phyloP scores from a whole-genome alignment of 2,797 vertebrate species.

The Galaxias olidus region DNA sequence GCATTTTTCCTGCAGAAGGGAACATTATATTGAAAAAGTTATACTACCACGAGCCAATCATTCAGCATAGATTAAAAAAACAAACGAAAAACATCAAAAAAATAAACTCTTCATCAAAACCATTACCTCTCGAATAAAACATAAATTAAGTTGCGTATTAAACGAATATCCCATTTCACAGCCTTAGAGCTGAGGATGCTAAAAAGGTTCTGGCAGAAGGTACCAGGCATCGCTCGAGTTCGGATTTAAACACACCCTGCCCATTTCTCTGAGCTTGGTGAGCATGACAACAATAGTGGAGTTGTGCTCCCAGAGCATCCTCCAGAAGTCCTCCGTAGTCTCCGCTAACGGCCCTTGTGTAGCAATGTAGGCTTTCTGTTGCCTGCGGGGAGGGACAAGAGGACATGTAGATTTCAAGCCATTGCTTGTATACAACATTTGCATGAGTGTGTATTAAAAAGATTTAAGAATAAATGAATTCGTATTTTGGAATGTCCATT shows the following conservation, averaged over 20 bases:
- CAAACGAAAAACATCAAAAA: no score
- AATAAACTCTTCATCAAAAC: no score
- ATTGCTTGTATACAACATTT: not conserved
- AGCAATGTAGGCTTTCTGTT: constrained; percentile 98
- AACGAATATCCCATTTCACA: no score
- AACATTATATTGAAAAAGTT: constrained; percentile 32
- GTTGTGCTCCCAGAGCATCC: constrained; percentile 99
- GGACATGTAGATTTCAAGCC: not conserved
- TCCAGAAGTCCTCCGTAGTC: constrained; percentile 99
- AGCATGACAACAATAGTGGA: constrained; percentile 99
- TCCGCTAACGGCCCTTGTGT: constrained; percentile 98
- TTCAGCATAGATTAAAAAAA: no score
- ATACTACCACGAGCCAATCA: constrained; percentile 26
- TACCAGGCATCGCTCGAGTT: no score
- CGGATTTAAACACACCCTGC: constrained; percentile 78
- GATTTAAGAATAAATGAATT: no score
- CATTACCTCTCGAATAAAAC: no score
- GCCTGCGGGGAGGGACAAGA: constrained; percentile 63
- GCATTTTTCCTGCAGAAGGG: constrained; percentile 90
- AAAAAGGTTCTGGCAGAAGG: no score
- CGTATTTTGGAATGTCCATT: no score
- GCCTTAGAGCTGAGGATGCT: no score
- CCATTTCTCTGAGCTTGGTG: constrained; percentile 98
- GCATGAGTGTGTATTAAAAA: not conserved
- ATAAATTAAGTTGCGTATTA: no score